Evolutionary conservation across 2,797 vertebrate genomes (phyloP), one percentile per base, ranked within the genome.

Genomic region (Chiropotes sagulatus): DNA sequence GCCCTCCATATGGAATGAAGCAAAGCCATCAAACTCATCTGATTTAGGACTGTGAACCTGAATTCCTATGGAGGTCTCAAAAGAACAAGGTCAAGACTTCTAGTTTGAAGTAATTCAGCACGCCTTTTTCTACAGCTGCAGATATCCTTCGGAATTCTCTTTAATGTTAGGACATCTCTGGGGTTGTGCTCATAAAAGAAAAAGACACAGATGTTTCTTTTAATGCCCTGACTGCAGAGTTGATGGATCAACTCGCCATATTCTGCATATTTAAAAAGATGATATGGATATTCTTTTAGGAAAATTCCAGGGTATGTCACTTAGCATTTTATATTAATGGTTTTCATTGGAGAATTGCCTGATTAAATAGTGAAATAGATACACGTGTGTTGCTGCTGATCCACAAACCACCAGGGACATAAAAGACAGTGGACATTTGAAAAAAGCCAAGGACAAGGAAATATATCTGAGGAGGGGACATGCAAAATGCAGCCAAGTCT

Each of bases 61-160:
- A 26, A 95, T 86, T 78, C 58, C 94, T 91, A 79, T 8, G 82
- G 89, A 87, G 72, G 36, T 88, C 96, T 98, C 95, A 95, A 96
- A 97, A 95, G 41, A 92, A 48, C 57, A 96, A 96, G 89, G 92
- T 93, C 96, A 79, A 96, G 86, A 58, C 19, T 96, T 97, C n/a
- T 44, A 24, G 75, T 97, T 92, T 95, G 93, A 96, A 97, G 15
- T 28, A 83, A 85, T 90, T 83, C 50, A 61, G 24, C 36, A 33
- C 10, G 79, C 26, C 33, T 90, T 92, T 88, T 15, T 88, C 85
- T 30, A 22, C 46, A 97, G 81, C 36, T 92, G 44, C 9, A 91
- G 64, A 90, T 83, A 90, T 97, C 72, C 17, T 50, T 88, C 0
- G 0, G 50, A 88, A 86, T 30, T 73, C 0, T 83, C 93, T 97